Base-by-base conservation (phyloP, 2,888 invertebrate genomes). In the Helobdella robusta region DNA sequence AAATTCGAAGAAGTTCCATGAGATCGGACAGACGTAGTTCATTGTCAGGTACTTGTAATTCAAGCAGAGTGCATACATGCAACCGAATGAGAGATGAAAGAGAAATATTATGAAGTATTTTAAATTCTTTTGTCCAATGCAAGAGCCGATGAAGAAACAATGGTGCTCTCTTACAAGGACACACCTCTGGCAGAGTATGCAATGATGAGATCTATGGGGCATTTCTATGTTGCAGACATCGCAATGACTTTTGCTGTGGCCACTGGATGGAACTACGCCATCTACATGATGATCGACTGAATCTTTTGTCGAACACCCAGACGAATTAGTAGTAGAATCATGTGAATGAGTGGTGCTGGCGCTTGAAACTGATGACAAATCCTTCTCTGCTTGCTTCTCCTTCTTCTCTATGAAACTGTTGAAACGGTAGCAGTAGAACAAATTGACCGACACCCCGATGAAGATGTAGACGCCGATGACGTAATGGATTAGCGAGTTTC, bases 201-300 rank as follows among this genome's bases (percentile, higher is more conserved):
- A 77, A 66, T 77, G 77, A 66, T 76, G 76, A 36, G 75, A 74
- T 28, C 77, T 68, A 0, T 76, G 77, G 3, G 77, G 77, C 0
- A 74, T 70, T 35, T 72, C 72, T 28, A 68, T 30, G 25, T 73
- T 68, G 61, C 77, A 77, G 8, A 67, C 59, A 11, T 72, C 59
- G 68, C 77, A 77, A 2, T 75, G 74, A 36, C 71, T 72, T 75
- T 76, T 75, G 28, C 25, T 30, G 1, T 46, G 48, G 18, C 40
- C 62, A 1, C n/a, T n/a, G n/a, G n/a, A n/a, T n/a, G n/a, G n/a
- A n/a, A n/a, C n/a, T n/a, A n/a, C n/a, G n/a, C n/a, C n/a, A n/a
- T n/a, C n/a, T n/a, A n/a, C n/a, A n/a, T n/a, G n/a, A n/a, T n/a
- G n/a, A n/a, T n/a, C n/a, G n/a, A n/a, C n/a, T n/a, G n/a, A n/a